Evolutionary conservation across 2,888 invertebrate genomes (phyloP).

Genomic region (Tryphoninae sp.): DNA sequence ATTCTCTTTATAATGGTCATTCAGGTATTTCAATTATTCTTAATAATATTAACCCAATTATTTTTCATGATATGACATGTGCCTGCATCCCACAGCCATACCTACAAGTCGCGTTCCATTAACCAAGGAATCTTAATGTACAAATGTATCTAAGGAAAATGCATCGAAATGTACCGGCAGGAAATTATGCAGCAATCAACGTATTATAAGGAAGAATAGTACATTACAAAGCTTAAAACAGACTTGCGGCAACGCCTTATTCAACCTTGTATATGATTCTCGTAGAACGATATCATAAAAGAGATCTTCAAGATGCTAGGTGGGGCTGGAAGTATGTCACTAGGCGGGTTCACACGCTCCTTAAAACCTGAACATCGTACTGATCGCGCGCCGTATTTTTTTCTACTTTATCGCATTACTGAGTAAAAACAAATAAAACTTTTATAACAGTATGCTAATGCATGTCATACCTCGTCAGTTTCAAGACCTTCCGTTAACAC

Average conservation of each 20-base stretch:
- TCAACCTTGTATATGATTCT: conserved; percentile 36
- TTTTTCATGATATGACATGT: conserved; percentile 14
- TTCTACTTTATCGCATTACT: conserved; percentile 9
- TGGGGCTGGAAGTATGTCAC: conserved; percentile 59
- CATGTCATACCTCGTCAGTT: not conserved
- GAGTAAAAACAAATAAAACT: conserved; percentile 30
- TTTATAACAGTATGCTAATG: conserved; percentile 40
- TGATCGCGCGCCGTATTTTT: not conserved
- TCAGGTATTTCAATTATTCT: not conserved
- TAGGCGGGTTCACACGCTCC: conserved; percentile 58
- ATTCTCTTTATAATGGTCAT: not conserved
- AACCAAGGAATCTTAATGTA: conserved; percentile 32
- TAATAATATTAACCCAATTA: conserved; percentile 3
- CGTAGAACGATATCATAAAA: conserved; percentile 1
- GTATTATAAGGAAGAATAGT: conserved; percentile 42
- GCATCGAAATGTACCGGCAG: conserved; percentile 36
- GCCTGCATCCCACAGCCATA: conserved; percentile 11
- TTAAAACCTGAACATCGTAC: conserved; percentile 50
- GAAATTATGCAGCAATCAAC: conserved; percentile 41
- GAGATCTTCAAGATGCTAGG: conserved; percentile 25
- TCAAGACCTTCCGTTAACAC: not conserved
- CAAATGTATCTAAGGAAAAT: conserved; percentile 26
- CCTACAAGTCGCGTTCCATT: not conserved
- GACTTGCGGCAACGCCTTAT: conserved; percentile 43
- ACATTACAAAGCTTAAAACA: conserved; percentile 23